Evolutionary conservation across 1,140 invertebrate species (phyloP), one percentile per base, ranked within the genome.

Genomic region (Whitmania pigra): DNA sequence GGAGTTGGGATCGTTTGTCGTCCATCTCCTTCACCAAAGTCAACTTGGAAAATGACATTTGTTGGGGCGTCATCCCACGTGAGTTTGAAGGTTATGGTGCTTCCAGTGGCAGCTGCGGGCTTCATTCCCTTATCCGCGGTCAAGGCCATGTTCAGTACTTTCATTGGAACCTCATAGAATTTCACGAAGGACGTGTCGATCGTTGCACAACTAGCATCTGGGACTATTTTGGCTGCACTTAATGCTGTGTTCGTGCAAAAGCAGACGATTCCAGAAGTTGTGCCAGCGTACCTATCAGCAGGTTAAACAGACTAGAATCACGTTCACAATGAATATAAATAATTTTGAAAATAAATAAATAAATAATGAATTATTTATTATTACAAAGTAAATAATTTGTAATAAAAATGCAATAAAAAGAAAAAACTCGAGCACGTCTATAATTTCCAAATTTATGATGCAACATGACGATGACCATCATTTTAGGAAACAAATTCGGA

Each of bases 11-110:
- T 49, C 0, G 43, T 49, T 13, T 49, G 43, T 17, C 13, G 9
- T 1, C 69, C 69, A 18, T 17, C n/a, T 15, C 22, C 53, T 20
- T 70, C 69, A 9, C 69, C 69, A 31, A 70, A 70, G 53, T 70
- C 43, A 0, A 70, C 43, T 7, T 29, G 11, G n/a, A 53, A 70
- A 25, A 29, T 25, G n/a, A 70, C 43, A 25, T 54, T 54, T 20
- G 69, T 49, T n/a, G 69, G 69, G n/a, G 31, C 69, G 43, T 70
- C 69, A 36, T n/a, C 53, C 36, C 69, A 53, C 0, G 40, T 70
- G 6, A 70, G 43, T 36, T 4, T 70, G 69, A 70, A 70, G 29
- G 22, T 18, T 15, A 70, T 22, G 67, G 20, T 20, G 11, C 29
- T 68, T 40, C 29, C 67, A 9, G 40, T 49, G 31, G 31, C 22